A percentile compares a stretch with the other conserved stretches of the same genome.
phyloP scores from a whole-genome alignment of 2,113 vertebrate species.

The Ammodytes dubius region DNA sequence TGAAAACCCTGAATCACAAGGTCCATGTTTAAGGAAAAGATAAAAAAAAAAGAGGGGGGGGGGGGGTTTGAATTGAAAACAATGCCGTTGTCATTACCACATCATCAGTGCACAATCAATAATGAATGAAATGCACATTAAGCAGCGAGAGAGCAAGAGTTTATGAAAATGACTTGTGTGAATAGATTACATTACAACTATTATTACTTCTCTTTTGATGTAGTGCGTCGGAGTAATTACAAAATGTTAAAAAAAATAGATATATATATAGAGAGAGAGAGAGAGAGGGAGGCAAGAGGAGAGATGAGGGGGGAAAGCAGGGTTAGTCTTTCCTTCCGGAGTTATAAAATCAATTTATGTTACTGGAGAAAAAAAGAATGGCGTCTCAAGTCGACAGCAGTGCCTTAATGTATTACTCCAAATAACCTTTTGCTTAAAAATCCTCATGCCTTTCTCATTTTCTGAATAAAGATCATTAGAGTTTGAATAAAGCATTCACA shows the following conservation, averaged over 20 bases:
- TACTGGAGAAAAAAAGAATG: constrained; percentile 79
- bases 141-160: constrained; percentile 90
- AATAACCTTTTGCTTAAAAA: constrained; percentile 89
- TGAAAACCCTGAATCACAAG: constrained; percentile 94
- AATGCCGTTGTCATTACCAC: constrained; percentile 96
- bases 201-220: constrained; percentile 99
- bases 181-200: constrained; percentile 99
- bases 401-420: constrained; percentile 89
- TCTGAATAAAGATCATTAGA: constrained; percentile 88
- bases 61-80: constrained; percentile 82
- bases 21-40: constrained; percentile 81
- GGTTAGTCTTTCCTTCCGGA: constrained; percentile 88
- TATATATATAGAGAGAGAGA: neutral
- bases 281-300: constrained; percentile 14
- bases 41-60: neutral
- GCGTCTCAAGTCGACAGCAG: constrained; percentile 87
- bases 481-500: constrained; percentile 85
- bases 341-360: constrained; percentile 86
- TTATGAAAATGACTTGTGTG: constrained; percentile 97
- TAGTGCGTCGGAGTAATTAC: constrained; percentile 97
- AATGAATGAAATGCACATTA: constrained; percentile 97
- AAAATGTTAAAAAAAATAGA: constrained; percentile 83
- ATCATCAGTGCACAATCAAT: constrained; percentile 98
- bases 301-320: constrained; percentile 63
- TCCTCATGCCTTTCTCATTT: constrained; percentile 76